These are phyloP conservation scores for Dallia pectoralis DNA, from an alignment of 2,797 vertebrate species.

Conservation along the genomic window DNA sequence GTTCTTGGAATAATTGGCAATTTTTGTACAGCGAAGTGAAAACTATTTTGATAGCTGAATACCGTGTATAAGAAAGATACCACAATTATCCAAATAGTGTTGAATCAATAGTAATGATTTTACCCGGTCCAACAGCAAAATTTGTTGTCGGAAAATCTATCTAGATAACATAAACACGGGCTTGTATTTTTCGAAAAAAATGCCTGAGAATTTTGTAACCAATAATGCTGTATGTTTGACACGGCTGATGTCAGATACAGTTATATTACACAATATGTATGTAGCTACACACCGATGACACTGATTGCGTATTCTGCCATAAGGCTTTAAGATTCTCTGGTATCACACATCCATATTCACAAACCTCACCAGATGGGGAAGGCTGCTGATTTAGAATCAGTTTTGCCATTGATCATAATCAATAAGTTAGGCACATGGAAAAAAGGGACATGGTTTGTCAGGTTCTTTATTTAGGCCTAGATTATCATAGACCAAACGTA, in stretches of 20 bases:
- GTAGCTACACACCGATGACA: background rate
- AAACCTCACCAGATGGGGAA: background rate
- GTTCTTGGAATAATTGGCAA: background rate
- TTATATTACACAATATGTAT: background rate
- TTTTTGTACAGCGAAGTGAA: background rate
- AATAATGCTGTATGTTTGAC: slow-evolving; percentile 23
- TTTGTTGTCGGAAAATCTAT: slow-evolving; percentile 36
- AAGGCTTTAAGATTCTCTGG: background rate
- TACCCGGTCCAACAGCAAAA: slow-evolving; percentile 11
- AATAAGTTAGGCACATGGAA: too few relatives aligned
- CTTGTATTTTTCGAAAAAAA: slow-evolving; percentile 22
- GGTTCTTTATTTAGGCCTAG: too few relatives aligned
- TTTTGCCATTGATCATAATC: too few relatives aligned
- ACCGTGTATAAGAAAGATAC: background rate
- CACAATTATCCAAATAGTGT: slow-evolving; percentile 11
- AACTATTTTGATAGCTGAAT: background rate
- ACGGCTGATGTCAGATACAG: slow-evolving; percentile 18
- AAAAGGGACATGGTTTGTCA: too few relatives aligned
- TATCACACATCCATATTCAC: background rate
- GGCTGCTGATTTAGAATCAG: background rate
- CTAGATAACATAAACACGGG: slow-evolving; percentile 12
- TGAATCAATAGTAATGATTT: slow-evolving; percentile 25
- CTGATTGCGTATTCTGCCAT: background rate
- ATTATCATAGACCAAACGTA: background rate
- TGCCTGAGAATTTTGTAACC: slow-evolving; percentile 16